phyloP scores from a whole-genome alignment of 1,140 invertebrate genomes.

The Chrysomallon squamiferum region DNA sequence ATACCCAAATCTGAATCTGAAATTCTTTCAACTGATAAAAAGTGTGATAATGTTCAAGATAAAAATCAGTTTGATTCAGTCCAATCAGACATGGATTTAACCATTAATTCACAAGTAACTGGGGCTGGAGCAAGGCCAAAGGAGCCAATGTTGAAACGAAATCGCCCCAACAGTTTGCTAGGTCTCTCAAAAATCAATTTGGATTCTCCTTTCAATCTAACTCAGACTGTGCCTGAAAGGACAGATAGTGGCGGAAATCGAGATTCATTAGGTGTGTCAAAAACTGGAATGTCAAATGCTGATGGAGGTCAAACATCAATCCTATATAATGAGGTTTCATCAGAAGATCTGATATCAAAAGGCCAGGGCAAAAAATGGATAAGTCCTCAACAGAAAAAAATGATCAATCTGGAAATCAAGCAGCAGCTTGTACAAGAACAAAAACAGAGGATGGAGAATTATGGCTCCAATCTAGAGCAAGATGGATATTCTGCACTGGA shows the following conservation, averaged over 20 bases:
- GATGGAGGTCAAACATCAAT: conserved; percentile 4
- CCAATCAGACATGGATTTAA: too few relatives aligned
- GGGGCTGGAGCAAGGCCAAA: conserved; percentile 43
- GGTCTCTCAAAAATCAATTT: conserved; percentile 43
- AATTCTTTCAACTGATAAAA: too few relatives aligned
- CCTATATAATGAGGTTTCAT: too few relatives aligned
- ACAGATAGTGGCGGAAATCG: not conserved
- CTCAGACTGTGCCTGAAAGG: not conserved
- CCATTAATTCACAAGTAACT: too few relatives aligned
- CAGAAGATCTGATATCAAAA: too few relatives aligned
- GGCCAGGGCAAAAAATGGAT: not conserved
- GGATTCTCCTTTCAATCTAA: conserved; percentile 10
- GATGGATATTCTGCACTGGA: not conserved
- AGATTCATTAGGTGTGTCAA: not conserved
- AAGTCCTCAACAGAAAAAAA: conserved; percentile 4
- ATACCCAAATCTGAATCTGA: too few relatives aligned
- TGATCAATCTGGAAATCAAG: conserved; percentile 11
- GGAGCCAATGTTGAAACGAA: conserved; percentile 30
- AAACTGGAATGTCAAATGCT: not conserved
- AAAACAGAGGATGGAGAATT: conserved; percentile 2
- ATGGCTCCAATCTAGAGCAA: not conserved
- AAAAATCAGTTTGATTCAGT: too few relatives aligned
- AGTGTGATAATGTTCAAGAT: too few relatives aligned
- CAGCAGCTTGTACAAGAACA: conserved; percentile 8
- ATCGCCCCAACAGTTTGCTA: conserved; percentile 43